A percentile compares a stretch with the other conserved stretches of the same genome.
These are phyloP conservation scores for Craniophora ligustri DNA, from an alignment of 2,888 invertebrate species.

Conservation along the genomic window DNA sequence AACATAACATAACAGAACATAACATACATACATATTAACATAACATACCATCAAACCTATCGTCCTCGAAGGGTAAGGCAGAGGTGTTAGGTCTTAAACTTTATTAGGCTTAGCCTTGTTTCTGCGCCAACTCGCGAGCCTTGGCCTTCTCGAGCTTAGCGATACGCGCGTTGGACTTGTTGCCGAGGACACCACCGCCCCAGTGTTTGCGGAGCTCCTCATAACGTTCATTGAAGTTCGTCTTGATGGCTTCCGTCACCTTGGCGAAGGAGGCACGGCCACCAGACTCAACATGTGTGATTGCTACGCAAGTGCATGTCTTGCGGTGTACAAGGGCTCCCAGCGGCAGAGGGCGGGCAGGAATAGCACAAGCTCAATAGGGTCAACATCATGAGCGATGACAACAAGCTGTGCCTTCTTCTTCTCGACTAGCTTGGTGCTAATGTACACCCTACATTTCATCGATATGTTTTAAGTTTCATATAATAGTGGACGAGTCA, in stretches of 20 bases:
- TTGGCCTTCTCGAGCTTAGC: slow-evolving; percentile 99
- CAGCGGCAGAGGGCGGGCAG: slow-evolving; percentile 99
- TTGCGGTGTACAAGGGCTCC: slow-evolving; percentile 98
- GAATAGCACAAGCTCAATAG: slow-evolving; percentile 99
- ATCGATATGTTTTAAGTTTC: too few species aligned
- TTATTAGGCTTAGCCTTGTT: slow-evolving; percentile 92
- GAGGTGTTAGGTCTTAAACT: slow-evolving; percentile 73
- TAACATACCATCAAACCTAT: too few species aligned
- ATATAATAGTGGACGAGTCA: too few species aligned
- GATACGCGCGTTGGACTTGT: slow-evolving; percentile 98
- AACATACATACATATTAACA: too few species aligned
- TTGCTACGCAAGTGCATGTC: slow-evolving; percentile 96
- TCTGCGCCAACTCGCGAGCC: slow-evolving; percentile 98
- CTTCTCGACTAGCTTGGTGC: too few species aligned
- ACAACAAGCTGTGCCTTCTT: too few species aligned
- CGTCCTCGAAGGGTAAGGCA: too few species aligned
- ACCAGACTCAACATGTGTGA: slow-evolving; percentile 95
- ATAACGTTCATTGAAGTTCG: slow-evolving; percentile 99
- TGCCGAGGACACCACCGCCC: slow-evolving; percentile 99
- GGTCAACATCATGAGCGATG: too few species aligned
- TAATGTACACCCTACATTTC: too few species aligned
- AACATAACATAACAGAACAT: too few species aligned
- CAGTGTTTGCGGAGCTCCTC: slow-evolving; percentile 99
- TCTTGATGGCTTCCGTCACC: slow-evolving; percentile 97
- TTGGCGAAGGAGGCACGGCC: slow-evolving; percentile 97